Evolutionary conservation across 2,113 vertebrate genomes (phyloP), one percentile per base, ranked within the genome.

Genomic region (Tenrec ecaudatus): DNA sequence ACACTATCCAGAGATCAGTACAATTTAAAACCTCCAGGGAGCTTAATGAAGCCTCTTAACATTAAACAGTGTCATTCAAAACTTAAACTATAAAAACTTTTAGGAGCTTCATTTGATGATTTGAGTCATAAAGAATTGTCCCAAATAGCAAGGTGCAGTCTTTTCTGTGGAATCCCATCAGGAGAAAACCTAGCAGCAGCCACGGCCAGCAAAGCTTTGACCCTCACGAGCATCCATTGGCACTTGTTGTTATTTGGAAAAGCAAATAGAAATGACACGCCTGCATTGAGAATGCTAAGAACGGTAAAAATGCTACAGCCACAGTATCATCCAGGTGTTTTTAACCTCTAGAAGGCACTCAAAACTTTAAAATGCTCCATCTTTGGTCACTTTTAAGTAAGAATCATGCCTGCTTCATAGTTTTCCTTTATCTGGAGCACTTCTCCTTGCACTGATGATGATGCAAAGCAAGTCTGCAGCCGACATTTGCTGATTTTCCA

Each of bases 71-170:
- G 43, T n/a, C 53, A 73, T 20, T 91, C 36, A 77, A 88, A 73
- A 36, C 62, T 83, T 66, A 92, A 66, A 2, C 23, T 89, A 62
- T 83, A 69, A 84, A 92, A 90, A 87, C 29, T 64, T 20, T 36
- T 3, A 64, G 38, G 22, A 83, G 27, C 60, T 95, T 79, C 47
- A 92, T 90, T 58, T 80, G 33, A 33, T 76, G 27, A 4, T 40
- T 77, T 94, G 82, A 95, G 80, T 4, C 64, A 33, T 68, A 94
- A 86, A 88, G 25, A 85, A 86, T 11, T 91, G 73, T 29, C 3
- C 68, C 38, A 71, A 40, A n/a, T 77, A 64, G 57, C 15, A 47
- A 85, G 43, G 11, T 27, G 76, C 23, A 71, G 19, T 31, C 76
- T n/a, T 90, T 69, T 79, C 17, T 82, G 6, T 66, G 40, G 20